These are phyloP conservation scores for Strix uralensis DNA, from an alignment of 2,113 vertebrate species.

Conservation along the genomic window DNA sequence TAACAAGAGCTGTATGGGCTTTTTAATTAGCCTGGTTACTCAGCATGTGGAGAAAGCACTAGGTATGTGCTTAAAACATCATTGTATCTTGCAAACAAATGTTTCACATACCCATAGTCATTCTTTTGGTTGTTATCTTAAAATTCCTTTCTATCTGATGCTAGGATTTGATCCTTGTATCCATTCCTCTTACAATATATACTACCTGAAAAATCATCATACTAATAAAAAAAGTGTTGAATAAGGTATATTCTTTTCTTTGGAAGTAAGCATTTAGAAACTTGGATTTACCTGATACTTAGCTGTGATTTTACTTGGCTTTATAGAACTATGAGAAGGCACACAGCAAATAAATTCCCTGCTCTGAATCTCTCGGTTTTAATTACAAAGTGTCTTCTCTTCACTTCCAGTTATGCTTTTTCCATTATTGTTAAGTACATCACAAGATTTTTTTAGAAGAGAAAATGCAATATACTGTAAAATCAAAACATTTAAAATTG, in stretches of 20 bases:
- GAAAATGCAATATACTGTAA: neutral
- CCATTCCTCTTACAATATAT: slow-evolving; percentile 33
- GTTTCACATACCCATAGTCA: slow-evolving; percentile 62
- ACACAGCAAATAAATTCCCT: neutral
- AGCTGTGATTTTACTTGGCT: slow-evolving; percentile 17
- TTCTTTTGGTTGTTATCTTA: slow-evolving; percentile 48
- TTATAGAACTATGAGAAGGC: neutral
- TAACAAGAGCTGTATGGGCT: slow-evolving; percentile 81
- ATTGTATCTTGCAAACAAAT: slow-evolving; percentile 78
- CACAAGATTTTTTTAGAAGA: neutral
- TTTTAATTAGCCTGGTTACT: slow-evolving; percentile 86
- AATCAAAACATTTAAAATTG: neutral
- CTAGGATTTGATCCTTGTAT: slow-evolving; percentile 33
- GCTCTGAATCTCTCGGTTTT: neutral
- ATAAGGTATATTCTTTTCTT: neutral
- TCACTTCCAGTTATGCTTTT: neutral
- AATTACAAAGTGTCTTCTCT: neutral
- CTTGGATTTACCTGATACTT: slow-evolving; percentile 22
- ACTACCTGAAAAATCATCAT: slow-evolving; percentile 8
- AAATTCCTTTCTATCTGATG: slow-evolving; percentile 56
- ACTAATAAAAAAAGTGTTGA: neutral
- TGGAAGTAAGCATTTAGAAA: neutral
- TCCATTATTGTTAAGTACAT: neutral
- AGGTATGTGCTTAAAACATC: slow-evolving; percentile 81
- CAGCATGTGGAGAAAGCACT: slow-evolving; percentile 81